phyloP scores from a whole-genome alignment of 1,140 invertebrate genomes.

The Amyelois transitella region DNA sequence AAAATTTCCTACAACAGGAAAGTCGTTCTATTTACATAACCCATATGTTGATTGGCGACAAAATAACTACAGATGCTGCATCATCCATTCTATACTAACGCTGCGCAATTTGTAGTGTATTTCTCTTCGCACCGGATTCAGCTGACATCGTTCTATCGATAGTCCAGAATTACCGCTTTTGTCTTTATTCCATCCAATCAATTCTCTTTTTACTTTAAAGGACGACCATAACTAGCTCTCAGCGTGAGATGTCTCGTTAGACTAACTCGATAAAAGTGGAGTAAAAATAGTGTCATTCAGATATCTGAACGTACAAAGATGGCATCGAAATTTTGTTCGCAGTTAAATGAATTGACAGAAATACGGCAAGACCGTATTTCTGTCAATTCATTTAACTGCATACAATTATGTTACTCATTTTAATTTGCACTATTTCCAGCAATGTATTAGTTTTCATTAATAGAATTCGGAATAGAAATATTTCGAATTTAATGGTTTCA shows the following conservation, averaged over 20 bases:
- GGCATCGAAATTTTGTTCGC: not conserved
- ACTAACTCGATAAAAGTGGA: conserved; percentile 27
- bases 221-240: conserved; percentile 28
- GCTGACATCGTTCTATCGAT: conserved; percentile 53
- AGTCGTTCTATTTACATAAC: not conserved
- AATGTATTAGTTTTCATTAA: no score
- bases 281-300: conserved; percentile 23
- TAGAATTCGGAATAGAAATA: no score
- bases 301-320: not conserved
- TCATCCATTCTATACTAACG: not conserved
- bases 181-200: conserved; percentile 25
- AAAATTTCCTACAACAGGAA: not conserved
- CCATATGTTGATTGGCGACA: conserved; percentile 15
- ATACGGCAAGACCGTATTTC: no score
- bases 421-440: not conserved
- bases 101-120: conserved; percentile 57
- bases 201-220: conserved; percentile 7
- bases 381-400: no score
- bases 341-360: no score
- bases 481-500: no score
- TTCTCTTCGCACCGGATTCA: conserved; percentile 55
- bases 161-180: conserved; percentile 50
- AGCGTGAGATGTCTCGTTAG: conserved; percentile 35
- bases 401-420: no score
- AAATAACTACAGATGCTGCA: conserved; percentile 48